Base-by-base conservation (phyloP, 2,113 vertebrate genomes). In the Nycticorax nycticorax region DNA sequence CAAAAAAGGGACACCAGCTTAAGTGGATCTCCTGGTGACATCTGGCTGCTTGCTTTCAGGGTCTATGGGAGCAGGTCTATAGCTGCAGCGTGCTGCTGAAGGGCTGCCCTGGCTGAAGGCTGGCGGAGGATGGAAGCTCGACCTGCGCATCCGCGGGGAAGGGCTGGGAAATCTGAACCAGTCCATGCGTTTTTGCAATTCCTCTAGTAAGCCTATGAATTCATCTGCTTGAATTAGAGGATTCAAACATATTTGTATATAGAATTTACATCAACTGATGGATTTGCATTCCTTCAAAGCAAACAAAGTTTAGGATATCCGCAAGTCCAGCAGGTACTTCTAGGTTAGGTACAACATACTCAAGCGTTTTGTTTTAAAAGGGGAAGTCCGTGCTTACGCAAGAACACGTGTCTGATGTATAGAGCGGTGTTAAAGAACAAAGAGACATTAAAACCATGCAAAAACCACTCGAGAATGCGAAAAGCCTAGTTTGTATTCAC, bases 181-280 rank as follows among this genome's bases (percentile, higher is more conserved):
- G 22, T 7, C 13, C 2, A 1, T 8, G 19, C 14, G n/a, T 1
- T 37, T 43, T 12, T 26, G 27, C 48, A 39, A 14, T 12, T 53
- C 85, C 59, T 66, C 37, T 3, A 56, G 63, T 39, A 47, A 41
- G 3, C 6, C 74, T 12, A 3, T 0, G n/a, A 56, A 76, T 41
- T 14, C 69, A 9, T 6, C 10, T 2, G 33, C 39, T 74, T 4
- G 4, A 59, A 55, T 28, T 4, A 14, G 18, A 75, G 30, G n/a
- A 82, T 18, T 43, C 37, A 55, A n/a, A 24, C 0, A 16, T 2
- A 1, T 39, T 67, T 39, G 2, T 3, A 20, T 3, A 21, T 0
- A 7, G 35, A 37, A 28, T 55, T 43, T 15, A 3, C 33, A 19
- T 0, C 13, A 30, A 4, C 7, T 16, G 59, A 1, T 28, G 64